Evolutionary conservation across 2,888 invertebrate genomes (phyloP).

Genomic region (Quadroppia sp.): DNA sequence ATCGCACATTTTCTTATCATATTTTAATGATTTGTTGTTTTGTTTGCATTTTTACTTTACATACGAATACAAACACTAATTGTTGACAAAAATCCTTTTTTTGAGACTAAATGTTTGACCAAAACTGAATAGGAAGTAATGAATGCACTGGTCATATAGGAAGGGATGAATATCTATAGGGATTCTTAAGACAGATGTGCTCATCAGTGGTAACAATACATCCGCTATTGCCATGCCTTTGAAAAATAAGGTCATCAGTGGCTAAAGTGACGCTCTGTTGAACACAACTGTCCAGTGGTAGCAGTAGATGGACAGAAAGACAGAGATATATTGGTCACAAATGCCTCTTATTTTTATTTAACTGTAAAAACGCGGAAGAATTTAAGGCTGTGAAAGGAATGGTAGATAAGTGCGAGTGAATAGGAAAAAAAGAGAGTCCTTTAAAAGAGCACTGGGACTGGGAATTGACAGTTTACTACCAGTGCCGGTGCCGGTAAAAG

Average conservation of each 20-base stretch:
- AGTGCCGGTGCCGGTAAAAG: not conserved
- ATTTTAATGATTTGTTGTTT: no score
- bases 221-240: not conserved
- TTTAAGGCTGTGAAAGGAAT: not conserved
- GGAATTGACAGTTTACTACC: not conserved
- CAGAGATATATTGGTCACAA: slow-evolving; percentile 5
- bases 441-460: not conserved
- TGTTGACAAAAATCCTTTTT: no score
- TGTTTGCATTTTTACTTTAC: no score
- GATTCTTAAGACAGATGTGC: not conserved
- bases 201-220: not conserved
- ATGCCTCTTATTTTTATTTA: slow-evolving; percentile 1
- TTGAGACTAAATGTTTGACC: no score
- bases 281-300: not conserved
- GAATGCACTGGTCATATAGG: not conserved
- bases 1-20: no score
- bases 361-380: slow-evolving; percentile 19
- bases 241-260: not conserved
- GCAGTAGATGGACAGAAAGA: not conserved
- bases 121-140: not conserved
- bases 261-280: not conserved
- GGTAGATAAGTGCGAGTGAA: not conserved
- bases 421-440: not conserved
- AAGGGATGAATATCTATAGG: not conserved
- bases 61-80: no score